Evolutionary conservation across 2,888 invertebrate genomes (phyloP), one percentile per base, ranked within the genome.

Genomic region (Taenaris catops): DNA sequence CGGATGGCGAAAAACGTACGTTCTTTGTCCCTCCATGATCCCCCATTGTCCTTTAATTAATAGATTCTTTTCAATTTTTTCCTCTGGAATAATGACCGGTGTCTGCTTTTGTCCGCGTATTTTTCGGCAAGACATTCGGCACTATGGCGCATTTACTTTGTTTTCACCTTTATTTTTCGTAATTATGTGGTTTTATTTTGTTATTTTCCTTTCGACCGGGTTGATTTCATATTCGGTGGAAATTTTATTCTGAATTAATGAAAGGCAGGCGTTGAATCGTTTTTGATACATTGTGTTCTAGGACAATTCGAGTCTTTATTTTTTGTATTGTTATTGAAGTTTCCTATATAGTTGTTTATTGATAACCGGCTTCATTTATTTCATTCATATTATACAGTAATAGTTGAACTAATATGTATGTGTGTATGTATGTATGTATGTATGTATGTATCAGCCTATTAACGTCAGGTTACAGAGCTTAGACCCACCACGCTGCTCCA

Each of bases 1-100:
- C 90, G 92, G 66, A 88, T 92, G 70, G 92, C 93, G 36, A 94
- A 94, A 81, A 94, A 92, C 72, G 95, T 95, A 79, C 93, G 61
- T 58, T 55, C 55, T 57, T 58, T 53, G 54, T 59, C 45, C 56
- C 51, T 60, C 55, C 41, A 41, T 38, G 43, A 33, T 53, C 42
- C 56, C n/a, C n/a, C 48, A 59, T 68, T 71, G 67, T 71, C 54
- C 51, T 58, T 62, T 74, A 73, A 75, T 72, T 73, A 73, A 71
- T 75, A 64, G 66, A 71, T 73, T 67, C 63, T 62, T 69, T 67
- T 66, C 27, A 28, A 34, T 34, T 40, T 47, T 37, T 19, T 19
- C 19, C 34, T 4, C 24, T 11, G 20, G 14, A 33, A 6, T 37
- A 37, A 34, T 39, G 29, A 34, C 31, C 16, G n/a, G 31, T 31